Evolutionary conservation across 1,140 invertebrate species (phyloP).

Genomic region (Apis florea): DNA sequence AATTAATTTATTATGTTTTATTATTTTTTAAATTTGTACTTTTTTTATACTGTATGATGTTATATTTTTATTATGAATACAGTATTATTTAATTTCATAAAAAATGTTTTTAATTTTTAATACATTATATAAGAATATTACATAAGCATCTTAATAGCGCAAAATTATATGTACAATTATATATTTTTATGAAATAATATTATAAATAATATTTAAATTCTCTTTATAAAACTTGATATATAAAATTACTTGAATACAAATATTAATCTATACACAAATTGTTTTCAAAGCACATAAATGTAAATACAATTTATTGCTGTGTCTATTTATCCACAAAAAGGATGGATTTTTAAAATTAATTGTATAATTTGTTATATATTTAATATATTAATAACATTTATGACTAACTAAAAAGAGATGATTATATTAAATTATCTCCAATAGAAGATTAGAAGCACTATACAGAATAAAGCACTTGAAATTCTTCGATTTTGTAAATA

Average conservation of each 20-base stretch:
- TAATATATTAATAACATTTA: neutral
- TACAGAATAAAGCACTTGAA: constrained; percentile 11
- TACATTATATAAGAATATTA: constrained; percentile 14
- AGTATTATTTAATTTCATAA: constrained; percentile 6
- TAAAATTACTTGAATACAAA: constrained; percentile 1
- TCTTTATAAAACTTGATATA: constrained; percentile 4
- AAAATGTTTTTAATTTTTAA: constrained; percentile 17
- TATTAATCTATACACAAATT: constrained; percentile 1
- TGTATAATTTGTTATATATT: constrained; percentile 4
- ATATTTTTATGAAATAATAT: constrained; percentile 31
- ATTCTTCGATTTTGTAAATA: neutral
- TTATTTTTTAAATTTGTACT: constrained; percentile 17
- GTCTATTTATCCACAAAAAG: constrained; percentile 7
- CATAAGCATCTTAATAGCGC: constrained; percentile 5
- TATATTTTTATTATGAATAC: constrained; percentile 12
- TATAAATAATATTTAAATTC: constrained; percentile 8
- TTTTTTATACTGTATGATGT: neutral
- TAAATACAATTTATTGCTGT: constrained; percentile 14
- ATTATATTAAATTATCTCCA: neutral
- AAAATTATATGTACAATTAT: constrained; percentile 44
- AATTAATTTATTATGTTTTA: constrained; percentile 5
- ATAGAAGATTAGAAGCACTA: constrained; percentile 1
- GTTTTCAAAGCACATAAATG: neutral
- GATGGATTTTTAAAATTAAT: neutral
- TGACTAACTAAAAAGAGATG: constrained; percentile 10